A percentile compares a stretch with the other conserved stretches of the same genome.
Evolutionary conservation across 2,113 vertebrate genomes (phyloP).

Genomic region (Dermatemys mawii): DNA sequence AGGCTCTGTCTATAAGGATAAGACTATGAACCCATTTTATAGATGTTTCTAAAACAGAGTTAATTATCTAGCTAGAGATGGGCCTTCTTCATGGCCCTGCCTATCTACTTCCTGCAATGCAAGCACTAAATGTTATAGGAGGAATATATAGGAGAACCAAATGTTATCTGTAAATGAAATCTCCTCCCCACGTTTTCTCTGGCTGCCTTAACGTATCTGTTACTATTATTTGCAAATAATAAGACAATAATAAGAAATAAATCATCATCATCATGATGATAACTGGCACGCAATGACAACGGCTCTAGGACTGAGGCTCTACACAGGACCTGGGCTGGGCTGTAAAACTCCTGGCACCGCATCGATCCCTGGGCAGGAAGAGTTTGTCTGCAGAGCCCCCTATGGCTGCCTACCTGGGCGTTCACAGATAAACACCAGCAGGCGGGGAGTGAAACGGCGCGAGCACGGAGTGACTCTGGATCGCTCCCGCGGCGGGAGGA

Average conservation of each 20-base stretch:
- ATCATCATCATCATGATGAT: too few species aligned
- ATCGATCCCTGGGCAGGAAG: too few species aligned
- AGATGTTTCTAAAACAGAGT: not conserved
- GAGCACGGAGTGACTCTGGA: not conserved
- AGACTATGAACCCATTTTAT: not conserved
- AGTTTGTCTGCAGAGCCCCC: not conserved
- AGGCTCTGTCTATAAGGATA: not conserved
- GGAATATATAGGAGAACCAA: too few species aligned
- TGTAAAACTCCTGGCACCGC: not conserved
- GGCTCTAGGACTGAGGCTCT: not conserved
- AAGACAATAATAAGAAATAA: not conserved
- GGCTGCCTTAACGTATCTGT: not conserved
- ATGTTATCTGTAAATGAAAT: not conserved
- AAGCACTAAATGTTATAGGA: not conserved
- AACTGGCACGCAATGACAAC: not conserved
- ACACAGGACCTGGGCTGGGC: too few species aligned
- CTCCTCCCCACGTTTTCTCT: not conserved
- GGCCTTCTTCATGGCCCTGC: not conserved
- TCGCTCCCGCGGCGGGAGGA: fast-evolving
- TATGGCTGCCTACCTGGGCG: too few species aligned
- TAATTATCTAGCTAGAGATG: not conserved
- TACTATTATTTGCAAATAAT: not conserved
- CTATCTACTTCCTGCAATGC: not conserved
- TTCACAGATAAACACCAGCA: too few species aligned
- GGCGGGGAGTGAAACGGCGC: too few species aligned